phyloP scores from a whole-genome alignment of 2,888 invertebrate genomes.

The Alviniconcha strummeri region DNA sequence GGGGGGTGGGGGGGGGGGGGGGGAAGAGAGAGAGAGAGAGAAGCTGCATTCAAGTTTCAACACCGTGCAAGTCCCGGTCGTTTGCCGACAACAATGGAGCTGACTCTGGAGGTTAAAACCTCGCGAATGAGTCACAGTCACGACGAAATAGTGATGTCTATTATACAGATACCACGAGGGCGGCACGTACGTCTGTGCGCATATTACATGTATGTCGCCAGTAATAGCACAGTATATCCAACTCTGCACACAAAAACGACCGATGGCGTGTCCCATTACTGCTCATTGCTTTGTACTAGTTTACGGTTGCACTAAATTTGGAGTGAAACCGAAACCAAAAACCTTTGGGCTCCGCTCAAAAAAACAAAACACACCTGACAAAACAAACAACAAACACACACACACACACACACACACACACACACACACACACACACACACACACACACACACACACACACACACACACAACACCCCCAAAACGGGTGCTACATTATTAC shows the following conservation, averaged over 20 bases:
- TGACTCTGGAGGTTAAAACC: no score
- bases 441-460: conserved; percentile 2
- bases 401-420: not conserved
- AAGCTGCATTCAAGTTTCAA: not conserved
- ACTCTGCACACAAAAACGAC: no score
- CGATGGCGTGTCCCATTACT: no score
- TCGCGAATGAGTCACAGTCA: no score
- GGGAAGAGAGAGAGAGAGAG: not conserved
- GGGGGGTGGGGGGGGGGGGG: not conserved
- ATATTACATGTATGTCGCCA: no score
- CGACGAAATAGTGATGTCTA: no score
- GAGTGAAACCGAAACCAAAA: not conserved
- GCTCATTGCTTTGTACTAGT: no score
- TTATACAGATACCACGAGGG: no score
- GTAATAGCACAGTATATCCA: no score
- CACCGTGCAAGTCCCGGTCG: not conserved
- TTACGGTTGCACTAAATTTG: not conserved
- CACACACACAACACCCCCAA: not conserved
- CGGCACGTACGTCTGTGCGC: no score
- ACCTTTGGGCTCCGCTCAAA: no score
- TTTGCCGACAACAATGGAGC: no score
- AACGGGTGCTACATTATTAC: not conserved
- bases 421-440: conserved; percentile 6
- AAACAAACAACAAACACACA: not conserved
- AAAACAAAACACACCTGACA: not conserved